phyloP scores from a whole-genome alignment of 2,888 invertebrate genomes.

The Metacarcinus magister region DNA sequence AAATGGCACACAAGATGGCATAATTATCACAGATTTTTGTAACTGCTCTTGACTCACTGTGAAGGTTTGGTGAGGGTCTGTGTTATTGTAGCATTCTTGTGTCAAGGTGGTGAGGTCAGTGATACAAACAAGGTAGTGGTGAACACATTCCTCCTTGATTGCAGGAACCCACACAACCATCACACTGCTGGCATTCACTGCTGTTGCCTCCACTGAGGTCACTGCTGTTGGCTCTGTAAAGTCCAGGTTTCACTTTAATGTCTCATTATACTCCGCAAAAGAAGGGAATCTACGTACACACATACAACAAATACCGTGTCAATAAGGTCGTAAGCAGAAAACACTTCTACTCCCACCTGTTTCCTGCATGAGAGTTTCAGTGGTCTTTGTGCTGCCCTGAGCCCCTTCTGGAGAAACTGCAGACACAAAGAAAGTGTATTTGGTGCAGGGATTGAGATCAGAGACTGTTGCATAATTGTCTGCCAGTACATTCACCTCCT shows the following conservation, averaged over 20 bases:
- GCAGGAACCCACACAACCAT: slow-evolving; percentile 55
- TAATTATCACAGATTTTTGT: neutral
- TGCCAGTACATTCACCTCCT: neutral
- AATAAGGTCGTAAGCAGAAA: neutral
- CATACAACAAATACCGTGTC: neutral
- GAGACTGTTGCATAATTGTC: slow-evolving; percentile 64
- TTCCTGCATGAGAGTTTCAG: slow-evolving; percentile 23
- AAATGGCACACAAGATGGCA: neutral
- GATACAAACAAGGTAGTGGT: slow-evolving; percentile 64
- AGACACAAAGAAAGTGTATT: slow-evolving; percentile 64
- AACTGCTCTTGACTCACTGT: neutral
- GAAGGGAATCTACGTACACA: neutral
- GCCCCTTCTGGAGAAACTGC: slow-evolving; percentile 52
- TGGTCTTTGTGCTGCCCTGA: slow-evolving; percentile 56
- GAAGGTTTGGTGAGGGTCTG: neutral
- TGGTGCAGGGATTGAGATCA: slow-evolving; percentile 43
- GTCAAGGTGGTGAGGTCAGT: slow-evolving; percentile 6
- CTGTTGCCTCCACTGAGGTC: neutral
- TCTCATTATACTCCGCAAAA: neutral
- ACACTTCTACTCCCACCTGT: slow-evolving; percentile 27
- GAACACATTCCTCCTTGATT: slow-evolving; percentile 55
- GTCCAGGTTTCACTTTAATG: neutral
- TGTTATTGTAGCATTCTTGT: slow-evolving; percentile 42
- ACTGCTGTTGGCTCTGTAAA: slow-evolving; percentile 63
- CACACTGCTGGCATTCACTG: slow-evolving; percentile 11